Percentiles rank a stretch among this genome's conserved stretches.
Evolutionary conservation across 1,140 invertebrate species (phyloP).

Genomic region (Drosophila serrata): DNA sequence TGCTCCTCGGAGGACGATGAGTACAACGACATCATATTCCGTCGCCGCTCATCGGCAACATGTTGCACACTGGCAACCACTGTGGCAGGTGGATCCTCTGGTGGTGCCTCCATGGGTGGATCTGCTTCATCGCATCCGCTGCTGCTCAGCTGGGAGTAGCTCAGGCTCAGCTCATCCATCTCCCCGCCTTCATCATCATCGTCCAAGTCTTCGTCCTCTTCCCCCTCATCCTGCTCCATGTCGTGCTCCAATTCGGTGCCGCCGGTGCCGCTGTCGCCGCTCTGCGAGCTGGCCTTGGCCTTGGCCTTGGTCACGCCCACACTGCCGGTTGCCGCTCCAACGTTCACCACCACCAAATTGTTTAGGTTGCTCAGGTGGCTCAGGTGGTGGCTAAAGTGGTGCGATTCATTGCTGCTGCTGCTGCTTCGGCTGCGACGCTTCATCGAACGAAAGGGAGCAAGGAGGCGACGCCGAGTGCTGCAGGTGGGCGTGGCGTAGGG

Average conservation of each 20-base stretch:
- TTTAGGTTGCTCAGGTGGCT: constrained; percentile 33
- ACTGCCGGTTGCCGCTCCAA: constrained; percentile 29
- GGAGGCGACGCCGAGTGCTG: constrained; percentile 71
- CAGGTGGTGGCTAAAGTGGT: constrained; percentile 56
- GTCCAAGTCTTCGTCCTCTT: constrained; percentile 57
- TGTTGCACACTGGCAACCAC: constrained; percentile 43
- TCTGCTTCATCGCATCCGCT: constrained; percentile 72
- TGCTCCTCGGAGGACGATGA: constrained; percentile 78
- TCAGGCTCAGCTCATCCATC: constrained; percentile 69
- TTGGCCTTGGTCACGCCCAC: constrained; percentile 16
- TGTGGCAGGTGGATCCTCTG: constrained; percentile 1
- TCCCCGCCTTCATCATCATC: constrained; percentile 67
- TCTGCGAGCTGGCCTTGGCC: constrained; percentile 74
- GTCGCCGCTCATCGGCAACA: constrained; percentile 50
- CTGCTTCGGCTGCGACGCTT: constrained; percentile 83
- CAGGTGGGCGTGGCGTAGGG: constrained; percentile 75
- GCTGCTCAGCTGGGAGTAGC: constrained; percentile 80
- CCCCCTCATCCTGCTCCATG: constrained; percentile 64
- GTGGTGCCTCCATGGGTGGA: constrained; percentile 15
- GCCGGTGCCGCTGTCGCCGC: constrained; percentile 80
- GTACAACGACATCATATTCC: constrained; percentile 71
- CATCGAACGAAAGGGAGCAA: constrained; percentile 76
- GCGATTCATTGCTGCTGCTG: constrained; percentile 81
- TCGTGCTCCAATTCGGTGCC: constrained; percentile 82
- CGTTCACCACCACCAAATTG: constrained; percentile 57